Base-by-base conservation (phyloP, 1,140 invertebrate species). In the Macrocentrus cingulum region DNA sequence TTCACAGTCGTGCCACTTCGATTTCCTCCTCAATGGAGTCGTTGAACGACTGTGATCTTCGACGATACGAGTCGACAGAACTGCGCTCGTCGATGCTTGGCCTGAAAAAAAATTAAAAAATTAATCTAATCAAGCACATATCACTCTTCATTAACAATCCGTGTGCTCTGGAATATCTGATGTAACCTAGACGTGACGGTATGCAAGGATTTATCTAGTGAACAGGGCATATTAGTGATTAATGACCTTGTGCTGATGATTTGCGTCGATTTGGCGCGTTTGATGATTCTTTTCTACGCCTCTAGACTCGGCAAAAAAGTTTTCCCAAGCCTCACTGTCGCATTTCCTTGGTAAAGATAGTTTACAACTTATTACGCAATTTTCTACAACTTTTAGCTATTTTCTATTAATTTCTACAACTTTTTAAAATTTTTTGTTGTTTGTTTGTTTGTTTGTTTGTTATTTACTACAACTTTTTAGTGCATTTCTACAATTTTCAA, bases 21-120 rank as follows among this genome's bases (percentile, higher is more conserved):
- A 61, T 61, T 57, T 61, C 60, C 32, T 61, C 54, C 32, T 61
- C 54, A 41, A 61, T 48, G 34, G 36, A 53, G 42, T 53, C 55
- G 23, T 52, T 57, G 41, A 61, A 61, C 39, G 60, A 46, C 11
- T 57, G 54, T 32, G 60, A 61, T 53, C 52, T 44, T 41, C 55
- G 32, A n/a, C n/a, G n/a, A n/a, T 18, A 19, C 1, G 34, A 19
- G 7, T 20, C 15, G 44, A 45, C 42, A 45, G 56, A 19, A 49
- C 16, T 53, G 23, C 34, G 2, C n/a, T n/a, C n/a, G 29, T 22
- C 39, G 15, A 19, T 39, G 1, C 34, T 34, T 11, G 19, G 2
- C 25, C 51, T 53, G 9, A n/a, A 41, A 50, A 50, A 22, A 49
- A 56, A 45, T 39, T 44, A 9, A 15, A 16, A 8, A 6, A 16